A percentile compares a stretch with the other conserved stretches of the same genome.
phyloP scores from a whole-genome alignment of 2,888 invertebrate genomes.

The Agonopterix heracliana region DNA sequence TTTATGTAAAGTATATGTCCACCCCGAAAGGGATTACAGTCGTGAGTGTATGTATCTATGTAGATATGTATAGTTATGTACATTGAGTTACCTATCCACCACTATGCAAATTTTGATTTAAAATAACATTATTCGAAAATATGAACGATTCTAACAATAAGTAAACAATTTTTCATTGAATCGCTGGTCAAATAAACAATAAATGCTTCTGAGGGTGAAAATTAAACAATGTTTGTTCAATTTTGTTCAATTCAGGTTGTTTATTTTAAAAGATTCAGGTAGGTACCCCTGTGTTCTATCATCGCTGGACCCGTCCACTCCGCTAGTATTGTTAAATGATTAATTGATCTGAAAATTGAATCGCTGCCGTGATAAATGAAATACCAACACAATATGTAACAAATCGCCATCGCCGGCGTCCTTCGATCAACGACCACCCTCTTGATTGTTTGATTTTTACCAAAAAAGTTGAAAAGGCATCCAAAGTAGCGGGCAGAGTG shows the following conservation, averaged over 20 bases:
- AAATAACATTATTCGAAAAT: too few relatives aligned
- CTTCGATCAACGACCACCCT: constrained; percentile 28
- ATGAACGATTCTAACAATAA: too few relatives aligned
- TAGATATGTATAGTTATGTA: too few relatives aligned
- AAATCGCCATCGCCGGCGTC: constrained; percentile 34
- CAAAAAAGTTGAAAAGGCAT: constrained; percentile 8
- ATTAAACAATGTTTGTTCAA: background rate
- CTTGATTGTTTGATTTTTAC: constrained; percentile 28
- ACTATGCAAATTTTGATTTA: too few relatives aligned
- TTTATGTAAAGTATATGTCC: too few relatives aligned
- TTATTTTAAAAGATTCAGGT: background rate
- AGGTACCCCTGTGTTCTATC: constrained; percentile 5
- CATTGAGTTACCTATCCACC: too few relatives aligned
- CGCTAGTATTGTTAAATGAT: constrained; percentile 41
- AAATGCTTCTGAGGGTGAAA: background rate
- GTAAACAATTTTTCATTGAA: too few relatives aligned
- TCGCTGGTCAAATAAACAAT: background rate
- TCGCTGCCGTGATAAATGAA: constrained; percentile 47
- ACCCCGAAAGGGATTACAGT: too few relatives aligned
- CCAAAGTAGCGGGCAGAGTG: background rate
- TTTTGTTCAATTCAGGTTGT: background rate
- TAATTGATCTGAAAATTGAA: constrained; percentile 54
- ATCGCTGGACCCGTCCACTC: constrained; percentile 22
- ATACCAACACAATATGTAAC: constrained; percentile 51
- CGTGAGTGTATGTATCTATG: too few relatives aligned